Conservation (phyloP, 2,797 vertebrate species). For the Cryptoblepharus egeriae region DNA sequence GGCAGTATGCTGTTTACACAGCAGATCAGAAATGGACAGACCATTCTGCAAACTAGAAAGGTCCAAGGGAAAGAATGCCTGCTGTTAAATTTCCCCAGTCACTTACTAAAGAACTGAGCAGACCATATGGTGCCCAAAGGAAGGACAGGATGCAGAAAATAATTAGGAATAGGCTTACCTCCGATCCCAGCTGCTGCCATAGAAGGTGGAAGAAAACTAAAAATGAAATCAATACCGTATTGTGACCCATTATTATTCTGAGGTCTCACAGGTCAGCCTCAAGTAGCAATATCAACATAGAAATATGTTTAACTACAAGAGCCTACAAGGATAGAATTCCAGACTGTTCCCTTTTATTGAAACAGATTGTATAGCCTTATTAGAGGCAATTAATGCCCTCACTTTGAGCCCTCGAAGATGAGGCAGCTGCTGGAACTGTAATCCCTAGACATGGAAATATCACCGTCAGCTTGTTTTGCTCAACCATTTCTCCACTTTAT, state of each 20-base stretch:
- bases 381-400: not conserved
- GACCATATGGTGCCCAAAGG: not conserved
- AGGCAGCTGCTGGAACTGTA: not conserved
- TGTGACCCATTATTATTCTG: not conserved
- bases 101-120: not conserved
- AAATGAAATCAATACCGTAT: not conserved
- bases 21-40: not conserved
- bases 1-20: not conserved
- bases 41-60: not conserved
- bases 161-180: not conserved
- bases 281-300: not conserved
- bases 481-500: too few relatives aligned
- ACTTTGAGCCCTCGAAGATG: not conserved
- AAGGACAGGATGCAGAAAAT: not conserved
- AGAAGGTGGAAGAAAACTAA: not conserved
- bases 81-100: not conserved
- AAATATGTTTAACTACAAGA: not conserved
- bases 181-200: not conserved
- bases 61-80: not conserved
- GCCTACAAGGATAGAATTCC: too few relatives aligned
- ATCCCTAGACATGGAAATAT: not conserved
- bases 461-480: too few relatives aligned
- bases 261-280: not conserved
- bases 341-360: too few relatives aligned
- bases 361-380: too few relatives aligned